These are phyloP conservation scores for Noctua janthe DNA, from an alignment of 2,888 invertebrate genomes.

Conservation along the genomic window DNA sequence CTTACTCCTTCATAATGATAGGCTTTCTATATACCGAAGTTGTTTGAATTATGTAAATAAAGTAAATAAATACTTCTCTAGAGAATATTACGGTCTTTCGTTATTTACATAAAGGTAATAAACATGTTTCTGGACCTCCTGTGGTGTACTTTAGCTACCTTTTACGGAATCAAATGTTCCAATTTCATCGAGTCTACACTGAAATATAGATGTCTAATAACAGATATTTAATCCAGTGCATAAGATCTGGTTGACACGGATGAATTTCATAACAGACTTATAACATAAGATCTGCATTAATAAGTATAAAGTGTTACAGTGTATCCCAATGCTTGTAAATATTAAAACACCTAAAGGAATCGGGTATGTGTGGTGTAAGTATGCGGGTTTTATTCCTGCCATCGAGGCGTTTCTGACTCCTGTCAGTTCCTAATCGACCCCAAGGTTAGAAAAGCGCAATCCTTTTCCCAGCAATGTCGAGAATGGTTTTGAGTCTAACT, in stretches of 20 bases:
- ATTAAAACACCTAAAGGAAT: too few species aligned
- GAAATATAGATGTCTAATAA: constrained; percentile 8
- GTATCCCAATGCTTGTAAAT: too few species aligned
- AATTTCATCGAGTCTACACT: constrained; percentile 10
- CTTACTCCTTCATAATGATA: constrained; percentile 23
- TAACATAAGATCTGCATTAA: not conserved
- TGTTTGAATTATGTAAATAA: constrained; percentile 50
- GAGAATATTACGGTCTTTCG: constrained; percentile 11
- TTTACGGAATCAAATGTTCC: constrained; percentile 20
- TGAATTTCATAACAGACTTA: not conserved
- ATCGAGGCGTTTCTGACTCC: too few species aligned
- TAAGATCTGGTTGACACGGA: not conserved
- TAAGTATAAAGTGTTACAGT: too few species aligned
- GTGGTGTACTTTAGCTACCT: constrained; percentile 15
- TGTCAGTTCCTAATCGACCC: too few species aligned
- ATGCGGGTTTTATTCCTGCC: too few species aligned
- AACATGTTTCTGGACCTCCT: constrained; percentile 36
- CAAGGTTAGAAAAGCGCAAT: too few species aligned
- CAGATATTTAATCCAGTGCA: not conserved
- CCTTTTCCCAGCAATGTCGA: too few species aligned
- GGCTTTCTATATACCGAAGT: constrained; percentile 20
- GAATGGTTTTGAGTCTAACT: too few species aligned
- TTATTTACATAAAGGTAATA: constrained; percentile 41
- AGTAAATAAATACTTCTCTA: constrained; percentile 39
- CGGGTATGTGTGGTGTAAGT: too few species aligned